Conservation (phyloP, 2,113 vertebrate genomes). For the Strix aluco region DNA sequence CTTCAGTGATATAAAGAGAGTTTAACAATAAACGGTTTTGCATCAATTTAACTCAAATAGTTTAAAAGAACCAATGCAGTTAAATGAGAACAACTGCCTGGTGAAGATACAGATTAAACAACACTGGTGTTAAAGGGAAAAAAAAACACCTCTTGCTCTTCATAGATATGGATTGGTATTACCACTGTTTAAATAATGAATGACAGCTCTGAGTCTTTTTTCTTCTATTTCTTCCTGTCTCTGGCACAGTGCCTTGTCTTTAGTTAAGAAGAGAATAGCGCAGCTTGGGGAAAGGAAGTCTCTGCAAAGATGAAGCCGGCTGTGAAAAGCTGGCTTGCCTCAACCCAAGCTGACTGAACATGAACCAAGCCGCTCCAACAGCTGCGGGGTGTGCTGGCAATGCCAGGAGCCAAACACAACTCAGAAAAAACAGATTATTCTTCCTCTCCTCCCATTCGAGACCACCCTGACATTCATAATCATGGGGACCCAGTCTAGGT, state of each 20-base stretch:
- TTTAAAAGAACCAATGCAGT: not conserved
- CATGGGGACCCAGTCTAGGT: rapidly evolving
- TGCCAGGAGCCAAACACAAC: not conserved
- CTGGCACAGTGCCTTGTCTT: not conserved
- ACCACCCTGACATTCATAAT: not conserved
- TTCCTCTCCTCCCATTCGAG: not conserved
- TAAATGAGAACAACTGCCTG: not conserved
- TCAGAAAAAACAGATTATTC: not conserved
- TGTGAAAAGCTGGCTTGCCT: not conserved
- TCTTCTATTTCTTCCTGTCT: not conserved
- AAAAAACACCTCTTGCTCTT: not conserved
- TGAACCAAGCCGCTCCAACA: rapidly evolving
- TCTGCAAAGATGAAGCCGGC: not conserved
- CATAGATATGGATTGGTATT: no score
- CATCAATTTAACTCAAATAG: not conserved
- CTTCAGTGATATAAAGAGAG: not conserved
- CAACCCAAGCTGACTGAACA: not conserved
- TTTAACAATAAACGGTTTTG: not conserved
- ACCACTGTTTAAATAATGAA: not conserved
- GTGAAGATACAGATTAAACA: not conserved
- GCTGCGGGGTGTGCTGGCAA: not conserved
- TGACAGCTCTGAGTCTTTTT: not conserved
- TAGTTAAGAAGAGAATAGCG: not conserved
- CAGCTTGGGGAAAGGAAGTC: not conserved
- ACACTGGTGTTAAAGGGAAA: not conserved